Conservation (phyloP, 2,113 vertebrate species). For the Thunnus maccoyii region DNA sequence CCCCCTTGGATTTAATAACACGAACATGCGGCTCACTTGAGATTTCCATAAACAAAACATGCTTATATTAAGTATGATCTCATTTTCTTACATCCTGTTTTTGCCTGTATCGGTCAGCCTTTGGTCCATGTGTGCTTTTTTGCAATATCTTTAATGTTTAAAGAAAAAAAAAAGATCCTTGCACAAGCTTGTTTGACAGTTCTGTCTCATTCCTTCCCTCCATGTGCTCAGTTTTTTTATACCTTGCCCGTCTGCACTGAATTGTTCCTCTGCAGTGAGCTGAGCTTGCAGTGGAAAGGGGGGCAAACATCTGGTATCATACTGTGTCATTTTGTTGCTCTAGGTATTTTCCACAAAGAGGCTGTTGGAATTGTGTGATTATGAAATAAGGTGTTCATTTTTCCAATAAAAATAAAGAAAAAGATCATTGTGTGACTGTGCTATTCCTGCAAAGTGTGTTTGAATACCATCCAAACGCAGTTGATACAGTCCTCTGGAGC, state of each 20-base stretch:
- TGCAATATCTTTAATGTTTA: conserved; percentile 86
- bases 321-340: conserved; percentile 48
- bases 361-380: conserved; percentile 67
- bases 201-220: conserved; percentile 2
- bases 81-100: conserved; percentile 39
- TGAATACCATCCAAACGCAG: background rate
- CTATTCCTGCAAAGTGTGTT: background rate
- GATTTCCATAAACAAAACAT: conserved; percentile 30
- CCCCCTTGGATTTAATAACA: background rate
- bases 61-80: conserved; percentile 85
- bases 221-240: background rate
- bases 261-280: conserved; percentile 39
- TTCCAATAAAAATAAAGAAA: conserved; percentile 74
- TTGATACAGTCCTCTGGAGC: conserved; percentile 1
- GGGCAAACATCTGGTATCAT: conserved; percentile 28
- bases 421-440: background rate
- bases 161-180: conserved; percentile 77
- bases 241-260: conserved; percentile 70
- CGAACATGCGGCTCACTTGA: conserved; percentile 1
- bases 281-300: conserved; percentile 38
- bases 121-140: conserved; percentile 58
- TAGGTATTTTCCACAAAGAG: conserved; percentile 57
- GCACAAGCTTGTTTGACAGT: conserved; percentile 58
- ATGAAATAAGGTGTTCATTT: conserved; percentile 48
- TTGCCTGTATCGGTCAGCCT: conserved; percentile 2